Base-by-base conservation (phyloP, 2,888 invertebrate species). In the Julus scanicus region DNA sequence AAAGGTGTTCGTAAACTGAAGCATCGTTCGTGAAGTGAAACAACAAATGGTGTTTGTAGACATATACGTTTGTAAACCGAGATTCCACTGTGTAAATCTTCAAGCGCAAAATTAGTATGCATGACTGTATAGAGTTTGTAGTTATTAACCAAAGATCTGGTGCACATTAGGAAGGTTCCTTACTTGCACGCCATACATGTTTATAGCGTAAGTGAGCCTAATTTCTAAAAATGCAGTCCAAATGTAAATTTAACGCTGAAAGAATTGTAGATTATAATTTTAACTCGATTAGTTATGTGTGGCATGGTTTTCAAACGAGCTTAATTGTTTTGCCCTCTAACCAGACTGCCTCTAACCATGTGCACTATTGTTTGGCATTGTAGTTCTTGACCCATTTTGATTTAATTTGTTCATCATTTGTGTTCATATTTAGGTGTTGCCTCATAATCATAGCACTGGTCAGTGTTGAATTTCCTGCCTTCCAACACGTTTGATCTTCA, bases 331-430 rank as follows among this genome's bases (percentile, higher is more conserved):
- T 63, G 63, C 63, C 63, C 63, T 20, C 20, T 63, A 63, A 63
- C 63, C n/a, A 20, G n/a, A n/a, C n/a, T n/a, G n/a, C 63, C 63
- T 20, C 20, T 63, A 63, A 63, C 63, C n/a, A 20, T 63, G n/a
- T 63, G 63, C 63, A 17, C 63, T 63, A 63, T 63, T 63, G 63
- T 63, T 20, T 63, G 6, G 63, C 3, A 63, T 63, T 63, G 63
- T 63, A n/a, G 63, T 63, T 63, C 63, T 63, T 63, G 63, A 63
- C 63, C 63, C 63, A 63, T n/a, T 63, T 63, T n/a, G 20, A 49
- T 11, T n/a, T 63, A 63, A 63, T 63, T 5, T n/a, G 63, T 63
- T 63, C 20, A 17, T 63, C 63, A 63, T 63, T 63, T 63, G 63
- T n/a, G 8, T 17, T 63, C 63, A 63, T 17, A n/a, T 63, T 63